phyloP scores from a whole-genome alignment of 2,797 vertebrate genomes.

The Characodon lateralis region DNA sequence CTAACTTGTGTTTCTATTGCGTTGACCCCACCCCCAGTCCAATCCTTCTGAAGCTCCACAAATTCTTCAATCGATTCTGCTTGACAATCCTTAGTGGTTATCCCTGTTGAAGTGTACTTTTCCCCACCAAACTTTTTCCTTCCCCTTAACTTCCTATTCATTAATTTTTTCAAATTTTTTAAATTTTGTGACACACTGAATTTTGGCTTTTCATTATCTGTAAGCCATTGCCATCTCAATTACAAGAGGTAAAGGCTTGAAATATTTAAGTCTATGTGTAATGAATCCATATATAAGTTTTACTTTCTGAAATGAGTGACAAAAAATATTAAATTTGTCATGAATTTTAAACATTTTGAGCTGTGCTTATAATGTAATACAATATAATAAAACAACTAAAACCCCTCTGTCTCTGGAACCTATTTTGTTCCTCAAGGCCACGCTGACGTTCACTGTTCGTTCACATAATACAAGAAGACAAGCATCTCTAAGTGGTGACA shows the following conservation, averaged over 20 bases:
- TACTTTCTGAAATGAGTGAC: background rate
- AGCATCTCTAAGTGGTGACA: conserved; percentile 6
- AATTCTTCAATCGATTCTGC: no score
- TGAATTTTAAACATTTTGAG: no score
- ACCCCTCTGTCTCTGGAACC: background rate
- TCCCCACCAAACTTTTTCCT: background rate
- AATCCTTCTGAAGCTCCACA: no score
- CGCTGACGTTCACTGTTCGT: conserved; percentile 4
- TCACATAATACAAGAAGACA: conserved; percentile 20
- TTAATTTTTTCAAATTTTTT: background rate
- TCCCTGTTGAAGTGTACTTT: background rate
- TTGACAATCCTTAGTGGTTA: no score
- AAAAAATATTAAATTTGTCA: background rate
- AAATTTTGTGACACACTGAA: background rate
- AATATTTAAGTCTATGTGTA: background rate
- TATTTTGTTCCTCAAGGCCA: background rate
- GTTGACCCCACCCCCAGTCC: no score
- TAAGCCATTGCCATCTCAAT: background rate
- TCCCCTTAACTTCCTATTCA: background rate
- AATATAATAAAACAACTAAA: background rate
- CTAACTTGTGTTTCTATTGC: no score
- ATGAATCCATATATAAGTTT: background rate
- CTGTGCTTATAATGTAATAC: background rate
- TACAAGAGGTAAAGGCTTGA: background rate
- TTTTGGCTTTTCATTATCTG: background rate